Evolutionary conservation across 1,140 invertebrate genomes (phyloP), one percentile per base, ranked within the genome.

Genomic region (Drosophila repletoides): DNA sequence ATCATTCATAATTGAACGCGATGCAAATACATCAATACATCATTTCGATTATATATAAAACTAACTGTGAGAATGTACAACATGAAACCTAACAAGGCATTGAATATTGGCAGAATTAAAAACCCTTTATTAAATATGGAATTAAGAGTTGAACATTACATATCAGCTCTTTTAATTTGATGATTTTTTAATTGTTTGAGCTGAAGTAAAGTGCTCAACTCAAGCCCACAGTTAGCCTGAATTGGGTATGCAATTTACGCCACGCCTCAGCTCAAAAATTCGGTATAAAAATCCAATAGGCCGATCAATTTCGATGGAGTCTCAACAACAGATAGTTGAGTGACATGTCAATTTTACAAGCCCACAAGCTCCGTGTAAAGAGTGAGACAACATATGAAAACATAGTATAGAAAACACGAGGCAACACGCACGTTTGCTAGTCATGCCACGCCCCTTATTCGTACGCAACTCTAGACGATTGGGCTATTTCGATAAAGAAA

Each of bases 401-500:
- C 26, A 12, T 40, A 26, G 12, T 17, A 21, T 9, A 36, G 7
- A 63, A 34, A 48, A 38, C 26, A 41, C 58, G 58, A 70, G 45
- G 29, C 41, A 55, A 63, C 52, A 71, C 67, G 72, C 76, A 72
- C 61, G 52, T 55, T 76, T 14, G 68, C 61, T 74, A 67, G 76
- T 58, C 56, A 55, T 24, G 53, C 56, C 80, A 83, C 79, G 79
- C 79, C 79, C 51, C 38, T 56, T 40, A 48, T 19, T 21, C 29
- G 33, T 26, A 46, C 49, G 38, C 31, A 55, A 58, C 64, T 67
- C 31, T 53, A 68, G 69, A 46, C 69, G 68, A 86, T 72, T 80
- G 80, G 75, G 41, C 52, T 41, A 53, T 64, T 34, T 63, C 75
- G 71, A 86, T 86, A 76, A 76, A 86, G 80, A 80, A 86, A 86